phyloP scores from a whole-genome alignment of 1,140 invertebrate genomes.

The Cotesia typhae region DNA sequence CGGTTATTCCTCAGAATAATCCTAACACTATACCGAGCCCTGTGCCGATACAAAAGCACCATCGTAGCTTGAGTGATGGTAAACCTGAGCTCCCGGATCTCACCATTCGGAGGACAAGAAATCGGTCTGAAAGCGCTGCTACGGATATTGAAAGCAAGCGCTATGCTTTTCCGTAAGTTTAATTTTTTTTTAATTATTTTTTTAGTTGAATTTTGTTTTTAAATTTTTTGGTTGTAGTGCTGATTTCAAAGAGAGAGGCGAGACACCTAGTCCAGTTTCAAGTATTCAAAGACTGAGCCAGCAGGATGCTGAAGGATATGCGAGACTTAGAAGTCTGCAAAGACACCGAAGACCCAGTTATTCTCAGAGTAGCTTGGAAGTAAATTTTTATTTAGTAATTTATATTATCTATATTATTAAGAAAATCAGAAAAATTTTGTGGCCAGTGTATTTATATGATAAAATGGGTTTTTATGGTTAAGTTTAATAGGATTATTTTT shows the following conservation, averaged over 20 bases:
- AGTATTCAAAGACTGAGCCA: conserved; percentile 79
- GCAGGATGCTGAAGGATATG: conserved; percentile 82
- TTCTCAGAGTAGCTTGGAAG: conserved; percentile 62
- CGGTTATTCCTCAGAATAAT: conserved; percentile 70
- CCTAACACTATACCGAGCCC: conserved; percentile 61
- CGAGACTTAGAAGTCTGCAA: conserved; percentile 78
- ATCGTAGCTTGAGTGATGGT: conserved; percentile 62
- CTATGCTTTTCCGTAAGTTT: conserved; percentile 53
- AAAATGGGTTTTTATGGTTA: no score
- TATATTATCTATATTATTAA: not conserved
- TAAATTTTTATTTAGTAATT: conserved; percentile 33
- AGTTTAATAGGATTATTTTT: not conserved
- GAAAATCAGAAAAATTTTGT: no score
- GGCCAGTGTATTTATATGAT: no score
- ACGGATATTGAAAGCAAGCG: conserved; percentile 57
- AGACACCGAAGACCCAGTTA: conserved; percentile 70
- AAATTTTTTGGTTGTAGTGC: conserved; percentile 44
- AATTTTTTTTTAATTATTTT: conserved; percentile 9
- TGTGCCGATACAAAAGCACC: conserved; percentile 57
- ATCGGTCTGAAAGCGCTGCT: conserved; percentile 62
- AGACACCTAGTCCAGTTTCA: conserved; percentile 83
- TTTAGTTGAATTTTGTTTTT: conserved; percentile 14
- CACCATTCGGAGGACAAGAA: conserved; percentile 54
- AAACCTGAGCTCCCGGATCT: conserved; percentile 60
- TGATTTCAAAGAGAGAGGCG: conserved; percentile 69